These are phyloP conservation scores for Hoplostethus mediterraneus DNA, from an alignment of 2,797 vertebrate species.

Conservation along the genomic window DNA sequence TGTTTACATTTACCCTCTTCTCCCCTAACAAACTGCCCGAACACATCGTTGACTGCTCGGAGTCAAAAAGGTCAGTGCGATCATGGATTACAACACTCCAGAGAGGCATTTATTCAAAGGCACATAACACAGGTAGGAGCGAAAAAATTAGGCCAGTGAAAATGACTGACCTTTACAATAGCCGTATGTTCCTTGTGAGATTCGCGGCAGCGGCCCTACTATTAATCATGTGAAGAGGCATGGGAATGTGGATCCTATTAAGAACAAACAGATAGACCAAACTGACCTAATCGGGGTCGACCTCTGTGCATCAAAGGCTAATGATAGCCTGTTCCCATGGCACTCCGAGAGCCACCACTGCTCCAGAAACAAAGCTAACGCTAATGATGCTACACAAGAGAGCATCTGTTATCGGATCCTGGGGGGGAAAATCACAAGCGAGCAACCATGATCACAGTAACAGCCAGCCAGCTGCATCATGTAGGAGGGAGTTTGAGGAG, in stretches of 20 bases:
- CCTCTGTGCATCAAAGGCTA: slow-evolving; percentile 55
- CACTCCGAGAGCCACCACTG: slow-evolving; percentile 46
- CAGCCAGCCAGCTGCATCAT: slow-evolving; percentile 52
- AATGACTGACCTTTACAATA: slow-evolving; percentile 39
- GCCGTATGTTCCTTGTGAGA: slow-evolving; percentile 39
- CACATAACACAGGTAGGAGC: not conserved
- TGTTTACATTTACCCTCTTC: not conserved
- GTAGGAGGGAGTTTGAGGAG: slow-evolving; percentile 36
- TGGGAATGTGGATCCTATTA: slow-evolving; percentile 20
- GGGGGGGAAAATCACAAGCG: slow-evolving; percentile 40
- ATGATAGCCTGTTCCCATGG: slow-evolving; percentile 58
- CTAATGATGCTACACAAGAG: slow-evolving; percentile 64
- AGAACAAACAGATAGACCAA: slow-evolving; percentile 60
- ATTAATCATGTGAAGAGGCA: slow-evolving; percentile 57
- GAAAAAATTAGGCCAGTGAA: slow-evolving; percentile 12
- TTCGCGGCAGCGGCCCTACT: not conserved
- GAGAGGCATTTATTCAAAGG: slow-evolving; percentile 2
- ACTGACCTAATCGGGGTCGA: slow-evolving; percentile 52
- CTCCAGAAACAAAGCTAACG: slow-evolving; percentile 57
- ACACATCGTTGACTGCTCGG: not conserved
- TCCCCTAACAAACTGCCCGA: not conserved
- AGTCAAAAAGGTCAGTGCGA: slow-evolving; percentile 14
- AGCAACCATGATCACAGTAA: slow-evolving; percentile 47
- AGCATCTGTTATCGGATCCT: slow-evolving; percentile 68
- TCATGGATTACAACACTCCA: slow-evolving; percentile 25